phyloP scores from a whole-genome alignment of 1,140 invertebrate species.

The Sarcophaga peregrina region DNA sequence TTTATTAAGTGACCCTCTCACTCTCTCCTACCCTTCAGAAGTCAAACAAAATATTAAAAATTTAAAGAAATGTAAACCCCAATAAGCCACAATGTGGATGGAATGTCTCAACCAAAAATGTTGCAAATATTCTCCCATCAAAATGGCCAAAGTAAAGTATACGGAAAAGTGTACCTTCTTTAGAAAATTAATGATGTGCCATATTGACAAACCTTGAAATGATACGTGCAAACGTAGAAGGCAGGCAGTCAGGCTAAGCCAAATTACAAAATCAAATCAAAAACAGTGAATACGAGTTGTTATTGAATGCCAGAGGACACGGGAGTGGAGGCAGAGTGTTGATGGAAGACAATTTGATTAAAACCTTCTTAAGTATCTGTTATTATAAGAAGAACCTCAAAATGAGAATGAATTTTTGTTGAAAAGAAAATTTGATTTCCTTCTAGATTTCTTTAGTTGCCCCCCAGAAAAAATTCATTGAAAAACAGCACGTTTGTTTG shows the following conservation, averaged over 20 bases:
- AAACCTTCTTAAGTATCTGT: not conserved
- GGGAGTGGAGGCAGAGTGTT: not conserved
- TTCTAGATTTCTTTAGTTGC: not conserved
- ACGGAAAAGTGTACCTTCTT: not conserved
- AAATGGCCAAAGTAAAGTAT: not conserved
- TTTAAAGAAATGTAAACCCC: conserved; percentile 21
- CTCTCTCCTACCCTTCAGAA: not conserved
- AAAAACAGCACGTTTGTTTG: conserved; percentile 22
- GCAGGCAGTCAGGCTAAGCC: too few relatives aligned
- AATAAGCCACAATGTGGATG: not conserved
- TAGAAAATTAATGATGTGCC: conserved; percentile 35
- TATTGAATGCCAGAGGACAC: not conserved
- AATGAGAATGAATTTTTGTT: not conserved
- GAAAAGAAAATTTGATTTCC: conserved; percentile 27
- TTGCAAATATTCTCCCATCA: not conserved
- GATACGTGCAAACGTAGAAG: not conserved
- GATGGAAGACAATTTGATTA: conserved; percentile 11
- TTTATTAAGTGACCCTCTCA: not conserved
- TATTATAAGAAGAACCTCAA: conserved; percentile 31
- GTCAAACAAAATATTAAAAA: not conserved
- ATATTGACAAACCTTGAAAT: conserved; percentile 33
- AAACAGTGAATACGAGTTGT: not conserved
- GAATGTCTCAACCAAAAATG: not conserved
- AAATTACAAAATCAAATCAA: not conserved
- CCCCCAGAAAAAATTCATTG: not conserved